A percentile compares a stretch with the other conserved stretches of the same genome.
Conservation (phyloP, 1,140 invertebrate species). For the Hyles vespertilio region DNA sequence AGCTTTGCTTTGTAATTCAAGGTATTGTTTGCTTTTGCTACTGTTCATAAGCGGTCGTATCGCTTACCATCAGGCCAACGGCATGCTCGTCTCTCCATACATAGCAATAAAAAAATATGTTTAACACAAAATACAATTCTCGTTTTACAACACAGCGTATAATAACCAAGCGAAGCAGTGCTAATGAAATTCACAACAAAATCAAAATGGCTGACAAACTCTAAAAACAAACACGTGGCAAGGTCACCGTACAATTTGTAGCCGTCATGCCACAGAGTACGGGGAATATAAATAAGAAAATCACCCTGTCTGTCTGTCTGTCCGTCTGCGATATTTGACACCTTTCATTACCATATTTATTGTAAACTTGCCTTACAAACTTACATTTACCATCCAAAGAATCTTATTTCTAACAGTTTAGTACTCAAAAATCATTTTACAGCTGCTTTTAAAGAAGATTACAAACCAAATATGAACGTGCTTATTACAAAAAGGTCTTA, state of each 20-base stretch:
- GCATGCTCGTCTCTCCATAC: too few relatives aligned
- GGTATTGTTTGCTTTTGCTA: too few relatives aligned
- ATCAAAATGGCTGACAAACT: constrained; percentile 15
- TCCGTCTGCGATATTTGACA: constrained; percentile 43
- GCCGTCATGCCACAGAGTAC: constrained; percentile 39
- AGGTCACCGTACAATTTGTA: constrained; percentile 32
- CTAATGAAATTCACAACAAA: too few relatives aligned
- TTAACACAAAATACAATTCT: too few relatives aligned
- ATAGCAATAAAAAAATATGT: too few relatives aligned
- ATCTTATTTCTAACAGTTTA: too few relatives aligned
- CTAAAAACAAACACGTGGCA: constrained; percentile 24
- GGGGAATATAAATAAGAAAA: constrained; percentile 63
- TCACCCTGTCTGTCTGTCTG: constrained; percentile 46
- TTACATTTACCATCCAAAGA: constrained; percentile 7
- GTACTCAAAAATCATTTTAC: too few relatives aligned
- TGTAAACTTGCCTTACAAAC: constrained; percentile 37
- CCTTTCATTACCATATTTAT: constrained; percentile 66
- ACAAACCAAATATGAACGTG: constrained; percentile 40
- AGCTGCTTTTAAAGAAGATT: background rate
- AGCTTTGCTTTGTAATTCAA: too few relatives aligned
- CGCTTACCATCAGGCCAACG: too few relatives aligned
- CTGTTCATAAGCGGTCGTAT: too few relatives aligned
- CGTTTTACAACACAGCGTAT: background rate
- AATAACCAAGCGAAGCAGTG: too few relatives aligned
- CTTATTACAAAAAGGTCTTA: constrained; percentile 27